phyloP scores from a whole-genome alignment of 2,797 vertebrate species.

The Leptoclinus maculatus region DNA sequence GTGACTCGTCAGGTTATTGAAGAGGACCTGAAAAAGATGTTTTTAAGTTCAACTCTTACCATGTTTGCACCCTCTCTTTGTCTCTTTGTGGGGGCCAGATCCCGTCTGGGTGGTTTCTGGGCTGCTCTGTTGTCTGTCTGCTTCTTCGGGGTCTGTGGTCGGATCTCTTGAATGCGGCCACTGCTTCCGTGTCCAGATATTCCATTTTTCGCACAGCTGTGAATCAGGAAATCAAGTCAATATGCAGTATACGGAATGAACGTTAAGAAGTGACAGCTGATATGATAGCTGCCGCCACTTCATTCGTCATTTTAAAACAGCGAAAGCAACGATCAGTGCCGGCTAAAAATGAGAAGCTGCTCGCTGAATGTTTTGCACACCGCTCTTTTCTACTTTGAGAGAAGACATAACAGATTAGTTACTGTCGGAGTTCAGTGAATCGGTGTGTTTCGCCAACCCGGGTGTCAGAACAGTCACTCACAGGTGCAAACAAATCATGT shows the following conservation, averaged over 20 bases:
- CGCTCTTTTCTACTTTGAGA: neutral
- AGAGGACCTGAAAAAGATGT: neutral
- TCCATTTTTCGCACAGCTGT: conserved; percentile 63
- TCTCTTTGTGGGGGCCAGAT: conserved; percentile 51
- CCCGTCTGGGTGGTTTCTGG: conserved; percentile 46
- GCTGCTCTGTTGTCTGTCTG: conserved; percentile 22
- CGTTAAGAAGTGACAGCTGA: conserved; percentile 4
- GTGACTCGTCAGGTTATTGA: neutral
- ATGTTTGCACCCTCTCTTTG: conserved; percentile 42
- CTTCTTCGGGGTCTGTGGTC: conserved; percentile 30
- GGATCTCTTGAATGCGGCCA: conserved; percentile 53
- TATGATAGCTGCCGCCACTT: neutral
- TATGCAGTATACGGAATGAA: neutral
- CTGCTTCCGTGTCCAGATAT: conserved; percentile 55
- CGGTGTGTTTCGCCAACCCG: neutral
- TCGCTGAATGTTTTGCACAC: neutral
- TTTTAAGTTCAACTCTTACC: conserved; percentile 52
- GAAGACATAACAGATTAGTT: neutral
- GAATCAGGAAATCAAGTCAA: neutral
- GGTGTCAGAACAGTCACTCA: neutral
- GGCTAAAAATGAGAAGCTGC: conserved; percentile 1
- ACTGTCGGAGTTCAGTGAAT: neutral
- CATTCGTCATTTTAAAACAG: neutral
- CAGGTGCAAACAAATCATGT: neutral
- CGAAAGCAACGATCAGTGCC: neutral